Conservation (phyloP, 2,797 vertebrate genomes). For the Mallotus villosus region DNA sequence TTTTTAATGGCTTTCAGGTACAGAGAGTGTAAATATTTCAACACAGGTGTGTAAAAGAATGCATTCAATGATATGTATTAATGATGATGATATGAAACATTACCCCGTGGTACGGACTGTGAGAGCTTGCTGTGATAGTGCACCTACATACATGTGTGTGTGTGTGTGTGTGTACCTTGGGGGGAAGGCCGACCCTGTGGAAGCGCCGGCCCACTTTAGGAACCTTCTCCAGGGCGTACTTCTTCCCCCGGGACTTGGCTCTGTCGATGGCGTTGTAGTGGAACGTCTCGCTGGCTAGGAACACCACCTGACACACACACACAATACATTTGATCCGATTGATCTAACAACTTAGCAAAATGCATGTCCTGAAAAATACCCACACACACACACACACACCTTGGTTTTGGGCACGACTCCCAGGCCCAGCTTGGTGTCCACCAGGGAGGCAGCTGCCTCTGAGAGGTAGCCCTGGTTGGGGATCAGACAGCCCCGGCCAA, state of each 20-base stretch:
- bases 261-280: constrained; percentile 95
- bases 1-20: no score
- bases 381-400: constrained; percentile 65
- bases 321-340: background rate
- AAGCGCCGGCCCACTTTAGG: constrained; percentile 95
- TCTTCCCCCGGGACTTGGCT: constrained; percentile 96
- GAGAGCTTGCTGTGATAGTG: no score
- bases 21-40: no score
- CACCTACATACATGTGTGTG: background rate
- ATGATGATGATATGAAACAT: background rate
- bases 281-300: constrained; percentile 95
- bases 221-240: constrained; percentile 95
- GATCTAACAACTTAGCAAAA: background rate
- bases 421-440: constrained; percentile 90
- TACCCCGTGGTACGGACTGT: no score
- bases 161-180: constrained; percentile 80
- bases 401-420: constrained; percentile 95
- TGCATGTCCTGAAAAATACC: background rate
- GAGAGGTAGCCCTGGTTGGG: constrained; percentile 98
- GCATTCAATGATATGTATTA: no score
- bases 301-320: constrained; percentile 80
- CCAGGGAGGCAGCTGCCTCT: constrained; percentile 90
- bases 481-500: constrained; percentile 93
- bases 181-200: constrained; percentile 94
- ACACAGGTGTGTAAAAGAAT: no score